A percentile compares a stretch with the other conserved stretches of the same genome.
phyloP scores from a whole-genome alignment of 2,888 invertebrate genomes.

The Netelia fuscicornis region DNA sequence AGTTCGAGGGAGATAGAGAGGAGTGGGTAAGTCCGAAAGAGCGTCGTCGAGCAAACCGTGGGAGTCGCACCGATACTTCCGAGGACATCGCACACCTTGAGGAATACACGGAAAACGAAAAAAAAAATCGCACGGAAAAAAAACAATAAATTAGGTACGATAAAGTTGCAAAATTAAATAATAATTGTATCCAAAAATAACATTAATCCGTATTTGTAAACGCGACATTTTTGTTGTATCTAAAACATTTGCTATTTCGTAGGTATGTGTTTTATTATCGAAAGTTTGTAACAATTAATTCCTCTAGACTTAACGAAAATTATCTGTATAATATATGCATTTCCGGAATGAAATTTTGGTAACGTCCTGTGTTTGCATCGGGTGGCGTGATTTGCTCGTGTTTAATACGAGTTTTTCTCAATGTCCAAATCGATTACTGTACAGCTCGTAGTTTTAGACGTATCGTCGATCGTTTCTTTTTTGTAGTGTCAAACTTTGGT shows the following conservation, averaged over 20 bases:
- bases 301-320: not conserved
- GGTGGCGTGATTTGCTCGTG: not conserved
- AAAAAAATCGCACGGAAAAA: slow-evolving; percentile 37
- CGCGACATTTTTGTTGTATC: slow-evolving; percentile 10
- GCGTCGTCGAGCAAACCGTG: slow-evolving; percentile 76
- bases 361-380: not conserved
- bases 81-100: slow-evolving; percentile 83
- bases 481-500: slow-evolving; percentile 56
- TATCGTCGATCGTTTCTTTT: not conserved
- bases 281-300: not conserved
- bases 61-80: slow-evolving; percentile 83
- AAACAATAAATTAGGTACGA: slow-evolving; percentile 65
- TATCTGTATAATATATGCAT: too few relatives aligned
- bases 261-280: slow-evolving; percentile 29
- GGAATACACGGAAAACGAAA: slow-evolving; percentile 75
- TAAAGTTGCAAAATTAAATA: slow-evolving; percentile 26
- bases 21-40: slow-evolving; percentile 78
- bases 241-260: slow-evolving; percentile 19
- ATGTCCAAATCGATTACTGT: not conserved
- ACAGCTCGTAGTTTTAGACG: not conserved
- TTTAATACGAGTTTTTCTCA: not conserved
- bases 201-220: not conserved
- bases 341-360: not conserved
- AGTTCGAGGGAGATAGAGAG: slow-evolving; percentile 69
- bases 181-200: slow-evolving; percentile 7